Percentiles rank a stretch among this genome's conserved stretches.
Evolutionary conservation across 1,140 invertebrate genomes (phyloP).

Genomic region (Drosophila ficusphila): DNA sequence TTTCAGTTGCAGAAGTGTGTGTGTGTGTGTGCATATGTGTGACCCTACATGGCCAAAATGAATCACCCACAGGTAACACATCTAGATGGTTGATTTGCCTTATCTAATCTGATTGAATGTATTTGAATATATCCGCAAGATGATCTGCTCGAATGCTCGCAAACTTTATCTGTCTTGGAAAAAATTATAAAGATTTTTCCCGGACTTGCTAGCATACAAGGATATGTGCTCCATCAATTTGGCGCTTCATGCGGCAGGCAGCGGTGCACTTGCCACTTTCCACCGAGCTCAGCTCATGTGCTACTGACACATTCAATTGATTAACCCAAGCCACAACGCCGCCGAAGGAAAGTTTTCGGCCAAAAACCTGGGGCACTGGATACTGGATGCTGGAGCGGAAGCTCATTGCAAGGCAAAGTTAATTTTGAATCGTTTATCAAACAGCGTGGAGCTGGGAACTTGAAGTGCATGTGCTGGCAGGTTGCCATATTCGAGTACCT

Average conservation of each 20-base stretch:
- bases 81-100: slow-evolving; percentile 19
- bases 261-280: slow-evolving; percentile 5
- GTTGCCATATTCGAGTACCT: slow-evolving; percentile 42
- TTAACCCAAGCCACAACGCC: slow-evolving; percentile 65
- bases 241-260: slow-evolving; percentile 21
- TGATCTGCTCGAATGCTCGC: slow-evolving; percentile 22
- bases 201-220: slow-evolving; percentile 10
- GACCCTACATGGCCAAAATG: not conserved
- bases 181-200: slow-evolving; percentile 57
- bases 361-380: slow-evolving; percentile 17
- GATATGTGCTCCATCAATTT: slow-evolving; percentile 79
- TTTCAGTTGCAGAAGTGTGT: slow-evolving; percentile 28
- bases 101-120: slow-evolving; percentile 35
- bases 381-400: not conserved
- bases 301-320: slow-evolving; percentile 77
- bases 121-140: slow-evolving; percentile 32
- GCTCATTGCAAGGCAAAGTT: slow-evolving; percentile 58
- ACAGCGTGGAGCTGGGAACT: slow-evolving; percentile 57
- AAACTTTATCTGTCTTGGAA: slow-evolving; percentile 39
- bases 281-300: slow-evolving; percentile 48
- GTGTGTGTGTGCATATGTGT: no score
- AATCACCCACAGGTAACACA: slow-evolving; percentile 20
- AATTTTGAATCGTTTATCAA: slow-evolving; percentile 81
- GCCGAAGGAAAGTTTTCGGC: slow-evolving; percentile 52
- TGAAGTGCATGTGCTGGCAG: slow-evolving; percentile 65